Evolutionary conservation across 2,113 vertebrate species (phyloP).

Genomic region (Paratilapia polleni): DNA sequence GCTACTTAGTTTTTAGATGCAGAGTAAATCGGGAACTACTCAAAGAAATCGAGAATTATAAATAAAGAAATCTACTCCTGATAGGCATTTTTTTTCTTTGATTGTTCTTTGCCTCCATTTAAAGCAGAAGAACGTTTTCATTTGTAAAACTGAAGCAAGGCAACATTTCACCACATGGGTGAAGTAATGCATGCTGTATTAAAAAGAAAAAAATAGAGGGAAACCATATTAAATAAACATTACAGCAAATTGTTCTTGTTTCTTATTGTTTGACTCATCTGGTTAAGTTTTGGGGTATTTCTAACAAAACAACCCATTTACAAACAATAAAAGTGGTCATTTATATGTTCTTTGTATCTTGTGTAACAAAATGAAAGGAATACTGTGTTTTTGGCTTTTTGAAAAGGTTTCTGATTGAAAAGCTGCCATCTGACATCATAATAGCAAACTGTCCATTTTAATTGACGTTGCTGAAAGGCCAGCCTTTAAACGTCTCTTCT

Average conservation of each 20-base stretch:
- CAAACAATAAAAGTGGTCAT: too few relatives aligned
- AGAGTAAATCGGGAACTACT: not conserved
- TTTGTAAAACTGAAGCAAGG: not conserved
- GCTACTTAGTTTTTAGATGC: not conserved
- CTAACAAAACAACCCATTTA: not conserved
- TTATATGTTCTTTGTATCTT: not conserved
- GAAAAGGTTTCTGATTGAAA: not conserved
- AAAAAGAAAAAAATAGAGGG: too few relatives aligned
- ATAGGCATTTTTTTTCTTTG: not conserved
- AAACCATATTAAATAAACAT: too few relatives aligned
- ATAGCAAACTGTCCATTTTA: conserved; percentile 1
- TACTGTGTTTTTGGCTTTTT: not conserved
- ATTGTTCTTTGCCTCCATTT: not conserved
- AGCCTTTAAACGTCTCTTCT: not conserved
- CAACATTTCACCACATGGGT: too few relatives aligned
- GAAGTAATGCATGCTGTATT: too few relatives aligned
- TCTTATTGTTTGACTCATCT: not conserved
- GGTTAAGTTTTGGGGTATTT: not conserved
- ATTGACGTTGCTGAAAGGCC: not conserved
- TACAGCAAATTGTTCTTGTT: too few relatives aligned
- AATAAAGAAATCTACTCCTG: not conserved
- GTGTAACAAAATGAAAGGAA: not conserved
- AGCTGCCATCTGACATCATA: conserved; percentile 1
- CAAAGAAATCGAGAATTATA: not conserved
- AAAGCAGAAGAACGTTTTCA: not conserved